Conservation (phyloP, 2,888 invertebrate species). For the Chromoteleia sp. region DNA sequence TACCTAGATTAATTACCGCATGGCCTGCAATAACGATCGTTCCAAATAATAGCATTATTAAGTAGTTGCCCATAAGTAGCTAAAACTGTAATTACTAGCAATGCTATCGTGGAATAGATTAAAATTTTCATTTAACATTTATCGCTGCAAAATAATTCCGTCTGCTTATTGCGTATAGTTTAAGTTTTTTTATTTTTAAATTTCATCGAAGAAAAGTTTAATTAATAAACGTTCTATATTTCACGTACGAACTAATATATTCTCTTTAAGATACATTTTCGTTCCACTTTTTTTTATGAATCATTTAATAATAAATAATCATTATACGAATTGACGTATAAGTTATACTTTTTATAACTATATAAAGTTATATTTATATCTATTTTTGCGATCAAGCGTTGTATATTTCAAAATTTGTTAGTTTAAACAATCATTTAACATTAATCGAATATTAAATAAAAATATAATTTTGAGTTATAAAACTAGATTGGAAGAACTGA, state of each 20-base stretch:
- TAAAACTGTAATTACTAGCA: slow-evolving; percentile 40
- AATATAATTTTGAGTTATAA: slow-evolving; percentile 2
- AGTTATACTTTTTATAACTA: no score
- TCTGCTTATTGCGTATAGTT: background rate
- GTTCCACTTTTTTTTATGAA: background rate
- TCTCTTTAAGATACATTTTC: no score
- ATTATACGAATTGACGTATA: no score
- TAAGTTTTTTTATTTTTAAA: background rate
- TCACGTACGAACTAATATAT: no score
- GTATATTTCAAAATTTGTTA: no score
- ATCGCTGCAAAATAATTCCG: background rate
- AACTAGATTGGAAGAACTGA: slow-evolving; percentile 10
- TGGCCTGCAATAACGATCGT: slow-evolving; percentile 30
- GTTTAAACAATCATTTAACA: background rate
- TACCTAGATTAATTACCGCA: slow-evolving; percentile 43
- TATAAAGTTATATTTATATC: no score
- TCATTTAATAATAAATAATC: no score
- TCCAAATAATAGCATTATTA: slow-evolving; percentile 47
- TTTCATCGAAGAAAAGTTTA: no score
- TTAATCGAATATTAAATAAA: background rate
- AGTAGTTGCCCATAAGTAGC: slow-evolving; percentile 47
- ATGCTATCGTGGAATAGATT: slow-evolving; percentile 19
- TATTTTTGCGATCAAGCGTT: no score
- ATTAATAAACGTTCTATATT: no score
- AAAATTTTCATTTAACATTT: slow-evolving; percentile 10